Base-by-base conservation (phyloP, 2,113 vertebrate species). In the Thomomys bottae region DNA sequence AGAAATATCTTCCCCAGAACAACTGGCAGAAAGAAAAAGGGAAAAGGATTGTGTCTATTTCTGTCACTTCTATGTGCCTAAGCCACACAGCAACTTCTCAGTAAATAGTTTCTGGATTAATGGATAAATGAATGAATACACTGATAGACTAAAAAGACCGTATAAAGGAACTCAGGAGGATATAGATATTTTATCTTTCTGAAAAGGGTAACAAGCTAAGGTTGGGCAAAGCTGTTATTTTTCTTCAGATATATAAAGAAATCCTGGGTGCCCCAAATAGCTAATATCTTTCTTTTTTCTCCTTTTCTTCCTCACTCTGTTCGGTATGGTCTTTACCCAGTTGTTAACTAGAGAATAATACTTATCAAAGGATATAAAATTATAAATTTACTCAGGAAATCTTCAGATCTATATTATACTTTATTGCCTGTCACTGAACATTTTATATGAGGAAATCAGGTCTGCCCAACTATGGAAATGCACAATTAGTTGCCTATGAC, bases 361-460 rank as follows among this genome's bases (percentile, higher is more conserved):
- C 59, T 72, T 83, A 7, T 20, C 3, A 89, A 91, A 59, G 21
- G 3, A 63, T 72, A 7, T 3, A 15, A 75, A 83, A 64, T 85
- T 73, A 81, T 73, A 76, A 67, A 64, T 14, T 30, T 86, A 14
- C 20, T 87, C 18, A 87, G 76, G 63, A 90, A 8, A 81, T 77
- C 45, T 57, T 34, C 20, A 63, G 87, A 34, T 72, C 32, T 66
- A 17, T 54, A 1, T 36, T 84, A 70, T 28, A 42, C 24, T 20
- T 81, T 84, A 20, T 15, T 90, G 2, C 45, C 59, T 84, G 76
- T 87, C 86, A 84, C 57, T 91, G n/a, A 89, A 90, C 88, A 83
- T 71, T 85, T 28, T 57, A 34, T 75, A 59, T 38, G 18, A 77
- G 68, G 81, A 91, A 89, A 77, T 81, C 36, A 84, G 26, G 20